These are phyloP conservation scores for Lysiphlebus fabarum DNA, from an alignment of 1,140 invertebrate species.

Conservation along the genomic window DNA sequence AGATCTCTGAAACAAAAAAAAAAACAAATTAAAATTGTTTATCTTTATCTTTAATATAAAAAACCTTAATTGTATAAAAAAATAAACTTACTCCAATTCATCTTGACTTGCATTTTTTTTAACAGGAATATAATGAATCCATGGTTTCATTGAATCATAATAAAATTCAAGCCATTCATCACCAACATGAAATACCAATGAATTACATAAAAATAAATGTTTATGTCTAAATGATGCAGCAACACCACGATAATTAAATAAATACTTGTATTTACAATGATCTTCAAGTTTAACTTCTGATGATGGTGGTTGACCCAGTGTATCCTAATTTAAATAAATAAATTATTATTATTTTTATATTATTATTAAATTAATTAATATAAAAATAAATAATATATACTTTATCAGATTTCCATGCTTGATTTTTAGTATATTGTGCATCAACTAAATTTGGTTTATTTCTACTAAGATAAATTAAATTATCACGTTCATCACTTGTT, in stretches of 20 bases:
- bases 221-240: constrained; percentile 97
- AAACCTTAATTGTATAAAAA: constrained; percentile 11
- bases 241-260: constrained; percentile 95
- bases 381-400: constrained; percentile 49
- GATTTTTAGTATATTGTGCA: constrained; percentile 96
- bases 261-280: constrained; percentile 91
- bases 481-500: constrained; percentile 86
- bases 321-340: constrained; percentile 63
- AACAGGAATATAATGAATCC: constrained; percentile 94
- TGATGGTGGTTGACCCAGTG: constrained; percentile 77
- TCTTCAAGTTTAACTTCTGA: constrained; percentile 85
- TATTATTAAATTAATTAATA: constrained; percentile 5
- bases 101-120: constrained; percentile 64
- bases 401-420: constrained; percentile 92
- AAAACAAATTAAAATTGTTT: neutral
- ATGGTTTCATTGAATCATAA: constrained; percentile 86
- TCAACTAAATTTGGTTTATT: constrained; percentile 76
- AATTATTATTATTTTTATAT: constrained; percentile 16
- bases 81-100: constrained; percentile 59
- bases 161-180: constrained; percentile 96
- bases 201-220: constrained; percentile 91
- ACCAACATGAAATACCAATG: constrained; percentile 93
- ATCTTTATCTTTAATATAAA: too few species aligned
- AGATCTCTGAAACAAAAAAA: constrained; percentile 58
- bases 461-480: constrained; percentile 82